Evolutionary conservation across 2,888 invertebrate genomes (phyloP).

Genomic region (Caenorhabditis japonica): DNA sequence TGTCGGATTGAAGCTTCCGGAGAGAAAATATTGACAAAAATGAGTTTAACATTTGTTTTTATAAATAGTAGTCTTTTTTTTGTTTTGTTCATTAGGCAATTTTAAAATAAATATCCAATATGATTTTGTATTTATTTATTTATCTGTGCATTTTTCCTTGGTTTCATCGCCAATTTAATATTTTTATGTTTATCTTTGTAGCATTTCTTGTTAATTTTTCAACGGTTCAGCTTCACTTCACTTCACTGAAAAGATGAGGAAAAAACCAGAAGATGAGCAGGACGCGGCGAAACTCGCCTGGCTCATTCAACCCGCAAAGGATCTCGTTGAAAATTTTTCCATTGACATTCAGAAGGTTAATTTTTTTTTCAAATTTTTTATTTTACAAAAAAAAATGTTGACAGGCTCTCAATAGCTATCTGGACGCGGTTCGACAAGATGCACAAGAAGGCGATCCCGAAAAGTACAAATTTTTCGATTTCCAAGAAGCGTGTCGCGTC

Average conservation of each 20-base stretch:
- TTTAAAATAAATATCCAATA: not conserved
- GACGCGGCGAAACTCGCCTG: slow-evolving; percentile 41
- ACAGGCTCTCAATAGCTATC: slow-evolving; percentile 33
- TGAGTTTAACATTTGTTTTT: too few relatives aligned
- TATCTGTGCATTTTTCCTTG: not conserved
- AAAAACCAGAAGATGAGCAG: not conserved
- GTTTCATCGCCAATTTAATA: not conserved
- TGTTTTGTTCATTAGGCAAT: not conserved
- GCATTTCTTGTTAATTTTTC: slow-evolving; percentile 2
- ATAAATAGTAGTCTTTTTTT: too few relatives aligned
- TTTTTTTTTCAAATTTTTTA: too few relatives aligned
- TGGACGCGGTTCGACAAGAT: slow-evolving; percentile 26
- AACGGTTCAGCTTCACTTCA: slow-evolving; percentile 1
- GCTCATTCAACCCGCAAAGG: slow-evolving; percentile 54
- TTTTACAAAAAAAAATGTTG: not conserved
- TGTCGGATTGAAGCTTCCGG: slow-evolving; percentile 72
- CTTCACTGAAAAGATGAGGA: slow-evolving; percentile 11
- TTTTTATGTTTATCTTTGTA: not conserved
- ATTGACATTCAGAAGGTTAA: slow-evolving; percentile 43
- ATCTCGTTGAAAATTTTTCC: slow-evolving; percentile 54
- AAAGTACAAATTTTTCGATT: slow-evolving; percentile 81
- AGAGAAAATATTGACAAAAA: slow-evolving; percentile 32
- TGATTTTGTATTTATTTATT: not conserved
- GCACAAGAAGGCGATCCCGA: not conserved
- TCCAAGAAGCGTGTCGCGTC: slow-evolving; percentile 85